Evolutionary conservation across 2,888 invertebrate species (phyloP).

Genomic region (Drosophila diplacantha): DNA sequence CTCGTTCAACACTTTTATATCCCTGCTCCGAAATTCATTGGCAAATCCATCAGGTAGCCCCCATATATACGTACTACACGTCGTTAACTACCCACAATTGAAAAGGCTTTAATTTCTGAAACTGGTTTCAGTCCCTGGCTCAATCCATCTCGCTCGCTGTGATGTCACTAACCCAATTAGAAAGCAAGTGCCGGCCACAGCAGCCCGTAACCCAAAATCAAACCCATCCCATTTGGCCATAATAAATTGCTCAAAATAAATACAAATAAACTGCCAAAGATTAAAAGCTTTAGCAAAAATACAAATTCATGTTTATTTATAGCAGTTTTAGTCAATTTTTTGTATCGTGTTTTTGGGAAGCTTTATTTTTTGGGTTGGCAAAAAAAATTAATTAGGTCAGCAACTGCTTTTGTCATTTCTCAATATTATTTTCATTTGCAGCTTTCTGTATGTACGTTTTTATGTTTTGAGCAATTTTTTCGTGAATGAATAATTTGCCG

Average conservation of each 20-base stretch:
- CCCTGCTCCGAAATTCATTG: conserved; percentile 17
- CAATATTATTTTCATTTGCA: conserved; percentile 38
- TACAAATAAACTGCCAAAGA: conserved; percentile 6
- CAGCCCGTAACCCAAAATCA: conserved; percentile 13
- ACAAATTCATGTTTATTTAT: conserved; percentile 49
- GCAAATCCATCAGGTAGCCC: conserved; percentile 23
- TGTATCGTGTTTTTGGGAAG: conserved; percentile 15
- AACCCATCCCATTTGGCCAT: conserved; percentile 13
- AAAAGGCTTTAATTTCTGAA: conserved; percentile 16
- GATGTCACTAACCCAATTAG: conserved; percentile 40
- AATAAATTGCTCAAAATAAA: conserved; percentile 25
- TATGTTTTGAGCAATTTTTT: conserved; percentile 20
- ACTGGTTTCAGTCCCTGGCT: conserved; percentile 19
- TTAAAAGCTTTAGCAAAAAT: conserved; percentile 32
- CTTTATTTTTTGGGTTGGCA: conserved; percentile 21
- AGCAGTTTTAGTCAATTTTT: conserved; percentile 43
- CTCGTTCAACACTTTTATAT: conserved; percentile 20
- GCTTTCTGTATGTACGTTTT: conserved; percentile 13
- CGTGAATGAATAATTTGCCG: conserved; percentile 24
- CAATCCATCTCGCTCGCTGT: conserved; percentile 8
- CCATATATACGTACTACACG: not conserved
- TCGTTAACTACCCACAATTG: conserved; percentile 5
- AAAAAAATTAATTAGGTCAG: conserved; percentile 70
- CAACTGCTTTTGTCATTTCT: conserved; percentile 72
- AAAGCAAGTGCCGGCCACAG: conserved; percentile 31